Conservation (phyloP, 2,113 vertebrate genomes). For the Forbesichthys agassizii region DNA sequence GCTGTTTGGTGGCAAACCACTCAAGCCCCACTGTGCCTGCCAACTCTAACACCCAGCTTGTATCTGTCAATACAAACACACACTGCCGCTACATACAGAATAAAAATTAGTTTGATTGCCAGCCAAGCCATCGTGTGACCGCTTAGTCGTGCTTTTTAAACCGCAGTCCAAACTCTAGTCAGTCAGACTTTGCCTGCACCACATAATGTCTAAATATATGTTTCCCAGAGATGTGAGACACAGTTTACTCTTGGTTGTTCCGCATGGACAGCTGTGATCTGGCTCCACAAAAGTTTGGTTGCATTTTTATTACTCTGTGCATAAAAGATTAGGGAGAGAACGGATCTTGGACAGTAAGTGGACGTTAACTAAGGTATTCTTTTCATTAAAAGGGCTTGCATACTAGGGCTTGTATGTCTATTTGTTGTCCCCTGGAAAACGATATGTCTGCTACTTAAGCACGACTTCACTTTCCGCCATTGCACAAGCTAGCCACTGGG, state of each 20-base stretch:
- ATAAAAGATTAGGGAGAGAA: too few relatives aligned
- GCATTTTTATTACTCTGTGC: neutral
- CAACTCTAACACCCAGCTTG: conserved; percentile 60
- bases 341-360: neutral
- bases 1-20: conserved; percentile 53
- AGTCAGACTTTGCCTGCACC: conserved; percentile 2
- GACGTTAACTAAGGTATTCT: neutral
- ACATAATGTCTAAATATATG: conserved; percentile 12
- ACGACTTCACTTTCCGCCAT: conserved; percentile 26
- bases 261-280: neutral
- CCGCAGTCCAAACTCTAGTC: conserved; percentile 42
- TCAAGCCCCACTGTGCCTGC: conserved; percentile 28
- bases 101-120: conserved; percentile 23
- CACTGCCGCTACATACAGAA: neutral
- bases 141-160: conserved; percentile 41
- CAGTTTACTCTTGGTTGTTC: conserved; percentile 5
- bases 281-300: conserved; percentile 9
- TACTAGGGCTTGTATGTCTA: neutral
- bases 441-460: conserved; percentile 30
- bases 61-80: conserved; percentile 39
- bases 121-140: conserved; percentile 35
- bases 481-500: conserved; percentile 26
- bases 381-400: conserved; percentile 8
- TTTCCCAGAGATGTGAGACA: conserved; percentile 24
- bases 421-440: conserved; percentile 13